A percentile compares a stretch with the other conserved stretches of the same genome.
phyloP scores from a whole-genome alignment of 1,140 invertebrate genomes.

The Tetraneura akinire region DNA sequence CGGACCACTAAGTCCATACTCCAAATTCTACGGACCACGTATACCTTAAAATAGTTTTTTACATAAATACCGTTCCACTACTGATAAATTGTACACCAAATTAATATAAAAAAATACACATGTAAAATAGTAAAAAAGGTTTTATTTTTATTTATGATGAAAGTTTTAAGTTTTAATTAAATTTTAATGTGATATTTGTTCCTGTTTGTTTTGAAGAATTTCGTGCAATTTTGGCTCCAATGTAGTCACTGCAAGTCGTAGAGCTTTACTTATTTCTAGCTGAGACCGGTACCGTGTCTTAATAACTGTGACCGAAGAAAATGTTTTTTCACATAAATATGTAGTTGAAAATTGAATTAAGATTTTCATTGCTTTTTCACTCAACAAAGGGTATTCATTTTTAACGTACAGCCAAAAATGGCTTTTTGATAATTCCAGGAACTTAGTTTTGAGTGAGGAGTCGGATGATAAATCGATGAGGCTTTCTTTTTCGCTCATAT shows the following conservation, averaged over 20 bases:
- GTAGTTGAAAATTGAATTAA: background rate
- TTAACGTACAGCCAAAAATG: conserved; percentile 5
- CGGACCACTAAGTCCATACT: conserved; percentile 4
- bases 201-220: conserved; percentile 52
- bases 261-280: conserved; percentile 47
- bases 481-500: conserved; percentile 9
- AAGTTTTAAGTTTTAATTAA: background rate
- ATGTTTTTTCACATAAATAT: conserved; percentile 28
- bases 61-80: too few relatives aligned
- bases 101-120: background rate
- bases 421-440: too few relatives aligned
- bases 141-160: background rate
- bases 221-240: conserved; percentile 48
- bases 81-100: too few relatives aligned
- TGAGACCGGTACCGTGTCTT: conserved; percentile 49
- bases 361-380: background rate
- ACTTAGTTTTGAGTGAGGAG: too few relatives aligned
- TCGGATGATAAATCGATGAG: conserved; percentile 12
- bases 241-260: conserved; percentile 50
- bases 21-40: conserved; percentile 15
- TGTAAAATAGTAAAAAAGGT: background rate
- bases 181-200: conserved; percentile 41
- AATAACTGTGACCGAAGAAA: conserved; percentile 49
- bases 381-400: background rate
- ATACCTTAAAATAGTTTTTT: background rate